A percentile compares a stretch with the other conserved stretches of the same genome.
These are phyloP conservation scores for Drepana arcuata DNA, from an alignment of 1,140 invertebrate species.

Conservation along the genomic window DNA sequence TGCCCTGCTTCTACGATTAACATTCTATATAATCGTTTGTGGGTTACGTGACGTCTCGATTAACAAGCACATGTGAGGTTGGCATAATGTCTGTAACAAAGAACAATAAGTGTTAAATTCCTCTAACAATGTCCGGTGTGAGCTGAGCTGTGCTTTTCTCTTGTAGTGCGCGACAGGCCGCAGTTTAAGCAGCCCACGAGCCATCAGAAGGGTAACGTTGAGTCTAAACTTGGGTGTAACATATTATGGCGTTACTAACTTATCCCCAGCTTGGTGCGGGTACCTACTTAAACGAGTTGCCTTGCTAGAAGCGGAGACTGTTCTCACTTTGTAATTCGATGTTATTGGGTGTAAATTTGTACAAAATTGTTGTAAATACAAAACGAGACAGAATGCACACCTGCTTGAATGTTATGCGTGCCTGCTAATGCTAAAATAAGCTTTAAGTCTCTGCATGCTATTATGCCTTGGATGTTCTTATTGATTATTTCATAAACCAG, in stretches of 20 bases:
- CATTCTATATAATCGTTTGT: no score
- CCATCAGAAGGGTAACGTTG: constrained; percentile 65
- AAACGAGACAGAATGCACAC: constrained; percentile 34
- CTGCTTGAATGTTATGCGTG: constrained; percentile 10
- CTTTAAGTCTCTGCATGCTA: constrained; percentile 12
- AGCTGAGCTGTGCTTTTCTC: constrained; percentile 59
- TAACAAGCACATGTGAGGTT: no score
- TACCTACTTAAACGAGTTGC: constrained; percentile 52
- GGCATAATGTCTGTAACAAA: no score
- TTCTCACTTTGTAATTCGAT: background rate
- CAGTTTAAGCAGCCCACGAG: constrained; percentile 55
- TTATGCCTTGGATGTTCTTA: no score
- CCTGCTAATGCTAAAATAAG: constrained; percentile 6
- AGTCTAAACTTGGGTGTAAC: constrained; percentile 34
- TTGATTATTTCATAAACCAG: no score
- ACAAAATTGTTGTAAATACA: constrained; percentile 25
- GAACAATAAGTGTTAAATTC: no score
- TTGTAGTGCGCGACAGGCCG: constrained; percentile 54
- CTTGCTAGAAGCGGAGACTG: constrained; percentile 9
- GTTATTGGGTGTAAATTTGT: constrained; percentile 7
- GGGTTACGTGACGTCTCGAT: no score
- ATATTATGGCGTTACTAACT: constrained; percentile 48
- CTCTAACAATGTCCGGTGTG: no score
- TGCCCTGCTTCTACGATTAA: no score
- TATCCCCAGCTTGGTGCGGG: constrained; percentile 39